Evolutionary conservation across 92 coral and sea anemone species (phyloP).

Genomic region (Porites evermanni): DNA sequence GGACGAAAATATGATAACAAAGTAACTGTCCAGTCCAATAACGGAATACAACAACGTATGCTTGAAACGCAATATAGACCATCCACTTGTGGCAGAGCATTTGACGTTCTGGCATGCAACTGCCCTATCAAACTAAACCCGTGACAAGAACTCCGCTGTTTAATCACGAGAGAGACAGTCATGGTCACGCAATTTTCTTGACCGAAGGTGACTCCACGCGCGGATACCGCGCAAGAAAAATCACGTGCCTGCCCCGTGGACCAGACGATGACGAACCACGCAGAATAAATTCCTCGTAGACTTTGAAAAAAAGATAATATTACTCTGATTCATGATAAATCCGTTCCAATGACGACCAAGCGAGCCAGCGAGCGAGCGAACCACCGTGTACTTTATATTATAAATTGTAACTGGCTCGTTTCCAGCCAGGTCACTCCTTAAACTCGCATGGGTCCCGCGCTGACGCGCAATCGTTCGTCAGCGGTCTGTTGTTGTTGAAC

Average conservation of each 20-base stretch:
- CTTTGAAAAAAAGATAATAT: conserved; percentile 28
- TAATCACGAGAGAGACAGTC: background rate
- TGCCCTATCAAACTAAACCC: background rate
- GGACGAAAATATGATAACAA: background rate
- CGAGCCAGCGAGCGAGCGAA: conserved; percentile 24
- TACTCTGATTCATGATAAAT: conserved; percentile 1
- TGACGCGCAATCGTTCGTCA: conserved; percentile 34
- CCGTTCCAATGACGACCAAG: conserved; percentile 2
- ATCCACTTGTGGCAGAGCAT: background rate
- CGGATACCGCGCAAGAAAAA: conserved; percentile 52
- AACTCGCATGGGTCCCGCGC: conserved; percentile 44
- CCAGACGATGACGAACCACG: conserved; percentile 35
- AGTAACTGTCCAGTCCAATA: background rate
- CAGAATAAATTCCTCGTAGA: conserved; percentile 31
- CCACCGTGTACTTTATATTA: conserved; percentile 5
- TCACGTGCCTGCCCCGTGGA: conserved; percentile 27
- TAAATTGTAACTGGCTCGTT: background rate
- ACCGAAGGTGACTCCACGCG: conserved; percentile 15
- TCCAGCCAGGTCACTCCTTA: background rate
- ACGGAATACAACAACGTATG: background rate
- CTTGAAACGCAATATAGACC: background rate
- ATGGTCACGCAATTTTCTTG: conserved; percentile 4
- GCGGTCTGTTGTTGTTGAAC: conserved; percentile 36
- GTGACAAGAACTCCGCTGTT: background rate
- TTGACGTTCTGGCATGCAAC: background rate